These are phyloP conservation scores for Hemaris fuciformis DNA, from an alignment of 2,888 invertebrate genomes.

Conservation along the genomic window DNA sequence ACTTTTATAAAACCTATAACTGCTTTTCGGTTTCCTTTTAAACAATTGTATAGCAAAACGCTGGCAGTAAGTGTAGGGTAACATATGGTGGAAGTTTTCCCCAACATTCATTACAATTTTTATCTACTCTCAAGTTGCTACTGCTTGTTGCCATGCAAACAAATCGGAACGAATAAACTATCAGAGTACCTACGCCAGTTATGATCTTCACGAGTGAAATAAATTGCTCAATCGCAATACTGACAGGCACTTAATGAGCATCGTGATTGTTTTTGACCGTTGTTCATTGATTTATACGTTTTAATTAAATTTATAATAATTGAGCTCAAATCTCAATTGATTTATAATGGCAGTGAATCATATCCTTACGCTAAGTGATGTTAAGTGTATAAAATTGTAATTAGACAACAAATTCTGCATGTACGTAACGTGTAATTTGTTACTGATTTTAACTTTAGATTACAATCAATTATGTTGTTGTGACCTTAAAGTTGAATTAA, in stretches of 20 bases:
- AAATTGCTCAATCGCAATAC: constrained; percentile 6
- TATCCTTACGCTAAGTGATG: constrained; percentile 40
- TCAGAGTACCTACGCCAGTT: neutral
- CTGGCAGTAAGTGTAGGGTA: too few relatives aligned
- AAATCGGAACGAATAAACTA: neutral
- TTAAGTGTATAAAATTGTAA: constrained; percentile 42
- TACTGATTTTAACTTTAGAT: constrained; percentile 46
- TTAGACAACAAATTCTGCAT: constrained; percentile 38
- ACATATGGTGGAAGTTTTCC: too few relatives aligned
- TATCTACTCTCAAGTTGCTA: too few relatives aligned
- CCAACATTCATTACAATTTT: too few relatives aligned
- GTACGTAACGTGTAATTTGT: constrained; percentile 47
- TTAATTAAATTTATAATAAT: constrained; percentile 24
- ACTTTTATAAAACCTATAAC: too few relatives aligned
- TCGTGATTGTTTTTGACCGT: constrained; percentile 2
- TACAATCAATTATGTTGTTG: constrained; percentile 46
- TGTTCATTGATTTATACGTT: constrained; percentile 13
- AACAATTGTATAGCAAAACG: too few relatives aligned
- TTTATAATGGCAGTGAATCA: constrained; percentile 33
- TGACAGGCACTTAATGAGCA: constrained; percentile 4
- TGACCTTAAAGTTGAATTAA: constrained; percentile 51
- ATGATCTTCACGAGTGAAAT: neutral
- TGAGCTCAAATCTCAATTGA: constrained; percentile 26
- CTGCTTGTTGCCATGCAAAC: too few relatives aligned
- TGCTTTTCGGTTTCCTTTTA: too few relatives aligned